These are phyloP conservation scores for Theristicus caerulescens DNA, from an alignment of 2,113 vertebrate genomes.

Conservation along the genomic window DNA sequence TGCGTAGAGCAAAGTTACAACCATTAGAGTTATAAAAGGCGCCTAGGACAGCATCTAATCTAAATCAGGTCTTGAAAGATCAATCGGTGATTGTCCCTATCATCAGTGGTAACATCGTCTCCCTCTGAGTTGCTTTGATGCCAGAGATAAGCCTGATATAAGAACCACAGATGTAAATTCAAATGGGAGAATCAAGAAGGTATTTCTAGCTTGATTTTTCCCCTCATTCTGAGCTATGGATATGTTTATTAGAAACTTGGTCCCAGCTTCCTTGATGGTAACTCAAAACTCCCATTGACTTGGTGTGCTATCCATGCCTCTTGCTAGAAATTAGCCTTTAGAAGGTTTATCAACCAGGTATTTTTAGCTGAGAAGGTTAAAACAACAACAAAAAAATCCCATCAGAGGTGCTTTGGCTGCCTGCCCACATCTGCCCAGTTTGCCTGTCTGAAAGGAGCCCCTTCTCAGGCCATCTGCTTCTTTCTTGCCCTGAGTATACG, in stretches of 20 bases:
- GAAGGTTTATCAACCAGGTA: background rate
- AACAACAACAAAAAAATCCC: background rate
- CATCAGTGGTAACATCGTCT: background rate
- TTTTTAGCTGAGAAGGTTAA: background rate
- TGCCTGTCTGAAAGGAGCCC: background rate
- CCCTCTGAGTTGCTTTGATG: background rate
- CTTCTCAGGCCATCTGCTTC: background rate
- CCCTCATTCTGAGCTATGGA: background rate
- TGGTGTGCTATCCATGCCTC: background rate
- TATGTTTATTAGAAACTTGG: background rate
- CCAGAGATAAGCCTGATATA: background rate
- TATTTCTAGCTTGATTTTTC: background rate
- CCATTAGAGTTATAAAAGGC: background rate
- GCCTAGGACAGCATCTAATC: background rate
- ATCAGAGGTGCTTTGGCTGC: background rate
- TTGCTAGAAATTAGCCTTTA: background rate
- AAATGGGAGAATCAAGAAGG: background rate
- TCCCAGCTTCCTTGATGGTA: background rate
- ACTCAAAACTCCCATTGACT: background rate
- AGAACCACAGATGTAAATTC: slow-evolving; percentile 7
- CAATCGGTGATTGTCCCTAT: slow-evolving; percentile 10
- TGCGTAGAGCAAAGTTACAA: background rate
- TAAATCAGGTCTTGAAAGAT: slow-evolving; percentile 30
- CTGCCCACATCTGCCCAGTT: background rate
- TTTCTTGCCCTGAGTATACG: background rate